These are phyloP conservation scores for Malacoctenus gilli DNA, from an alignment of 2,797 vertebrate genomes.

Conservation along the genomic window DNA sequence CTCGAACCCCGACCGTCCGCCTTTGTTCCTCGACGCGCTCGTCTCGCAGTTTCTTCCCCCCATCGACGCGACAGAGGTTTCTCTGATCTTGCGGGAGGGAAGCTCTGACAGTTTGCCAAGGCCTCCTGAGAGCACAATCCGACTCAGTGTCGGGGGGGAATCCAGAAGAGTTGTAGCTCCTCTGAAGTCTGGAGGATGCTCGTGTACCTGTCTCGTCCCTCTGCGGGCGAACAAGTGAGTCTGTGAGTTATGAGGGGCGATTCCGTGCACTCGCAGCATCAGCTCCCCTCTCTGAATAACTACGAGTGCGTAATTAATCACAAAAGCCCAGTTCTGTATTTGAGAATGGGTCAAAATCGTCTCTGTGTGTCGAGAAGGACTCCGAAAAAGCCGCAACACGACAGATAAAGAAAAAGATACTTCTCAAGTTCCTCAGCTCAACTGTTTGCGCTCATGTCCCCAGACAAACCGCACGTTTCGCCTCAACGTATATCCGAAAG, in stretches of 20 bases:
- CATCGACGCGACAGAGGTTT: slow-evolving; percentile 4
- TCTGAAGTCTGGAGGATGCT: slow-evolving; percentile 21
- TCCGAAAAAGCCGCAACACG: too few species aligned
- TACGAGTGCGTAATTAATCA: too few species aligned
- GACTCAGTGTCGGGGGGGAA: slow-evolving; percentile 45
- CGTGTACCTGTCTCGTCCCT: slow-evolving; percentile 31
- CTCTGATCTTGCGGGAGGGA: slow-evolving; percentile 16
- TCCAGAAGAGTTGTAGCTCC: slow-evolving; percentile 24
- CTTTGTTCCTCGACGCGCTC: not conserved
- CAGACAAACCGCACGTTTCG: too few species aligned
- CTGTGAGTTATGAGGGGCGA: too few species aligned
- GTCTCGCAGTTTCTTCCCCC: slow-evolving; percentile 9
- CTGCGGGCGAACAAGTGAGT: not conserved
- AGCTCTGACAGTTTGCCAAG: slow-evolving; percentile 2
- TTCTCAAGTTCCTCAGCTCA: too few species aligned
- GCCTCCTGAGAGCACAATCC: slow-evolving; percentile 28
- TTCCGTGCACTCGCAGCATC: slow-evolving; percentile 5
- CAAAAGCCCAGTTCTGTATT: too few species aligned
- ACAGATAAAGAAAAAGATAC: too few species aligned
- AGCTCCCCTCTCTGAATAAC: too few species aligned
- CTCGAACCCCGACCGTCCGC: slow-evolving; percentile 7
- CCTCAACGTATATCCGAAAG: slow-evolving; percentile 18
- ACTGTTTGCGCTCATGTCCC: too few species aligned
- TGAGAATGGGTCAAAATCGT: too few species aligned
- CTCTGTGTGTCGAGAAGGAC: too few species aligned